A percentile compares a stretch with the other conserved stretches of the same genome.
These are phyloP conservation scores for Centruroides sculpturatus DNA, from an alignment of 1,140 invertebrate species.

Conservation along the genomic window DNA sequence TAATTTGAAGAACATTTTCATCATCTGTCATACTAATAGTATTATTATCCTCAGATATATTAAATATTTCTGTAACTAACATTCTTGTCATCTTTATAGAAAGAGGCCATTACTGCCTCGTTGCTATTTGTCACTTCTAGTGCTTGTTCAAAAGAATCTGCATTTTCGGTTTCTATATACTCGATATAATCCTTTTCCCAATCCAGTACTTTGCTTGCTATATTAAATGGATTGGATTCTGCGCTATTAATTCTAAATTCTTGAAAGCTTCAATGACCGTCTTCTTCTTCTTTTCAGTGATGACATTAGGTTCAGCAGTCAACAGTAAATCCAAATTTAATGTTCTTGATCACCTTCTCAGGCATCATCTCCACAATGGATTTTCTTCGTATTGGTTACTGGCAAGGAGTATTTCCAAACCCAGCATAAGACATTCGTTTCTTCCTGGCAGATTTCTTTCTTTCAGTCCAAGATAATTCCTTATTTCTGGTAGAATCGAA, in stretches of 20 bases:
- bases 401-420: not conserved
- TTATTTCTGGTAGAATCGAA: too few relatives aligned
- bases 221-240: slow-evolving; percentile 18
- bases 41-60: slow-evolving; percentile 52
- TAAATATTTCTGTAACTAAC: slow-evolving; percentile 76
- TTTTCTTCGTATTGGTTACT: slow-evolving; percentile 5
- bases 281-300: slow-evolving; percentile 2
- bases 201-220: slow-evolving; percentile 18
- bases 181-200: slow-evolving; percentile 12
- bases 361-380: slow-evolving; percentile 16
- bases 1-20: not conserved
- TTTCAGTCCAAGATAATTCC: too few relatives aligned
- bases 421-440: slow-evolving; percentile 15
- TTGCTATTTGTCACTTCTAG: slow-evolving; percentile 61
- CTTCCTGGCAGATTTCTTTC: too few relatives aligned
- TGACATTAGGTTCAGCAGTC: slow-evolving; percentile 27
- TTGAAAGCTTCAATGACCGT: slow-evolving; percentile 7
- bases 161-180: slow-evolving; percentile 25
- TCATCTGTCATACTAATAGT: slow-evolving; percentile 7
- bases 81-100: slow-evolving; percentile 62
- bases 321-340: slow-evolving; percentile 50
- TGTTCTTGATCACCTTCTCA: slow-evolving; percentile 33
- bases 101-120: slow-evolving; percentile 75
- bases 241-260: slow-evolving; percentile 9
- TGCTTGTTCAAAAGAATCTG: slow-evolving; percentile 74